phyloP scores from a whole-genome alignment of 2,888 invertebrate species.

The Ophion ellenae region DNA sequence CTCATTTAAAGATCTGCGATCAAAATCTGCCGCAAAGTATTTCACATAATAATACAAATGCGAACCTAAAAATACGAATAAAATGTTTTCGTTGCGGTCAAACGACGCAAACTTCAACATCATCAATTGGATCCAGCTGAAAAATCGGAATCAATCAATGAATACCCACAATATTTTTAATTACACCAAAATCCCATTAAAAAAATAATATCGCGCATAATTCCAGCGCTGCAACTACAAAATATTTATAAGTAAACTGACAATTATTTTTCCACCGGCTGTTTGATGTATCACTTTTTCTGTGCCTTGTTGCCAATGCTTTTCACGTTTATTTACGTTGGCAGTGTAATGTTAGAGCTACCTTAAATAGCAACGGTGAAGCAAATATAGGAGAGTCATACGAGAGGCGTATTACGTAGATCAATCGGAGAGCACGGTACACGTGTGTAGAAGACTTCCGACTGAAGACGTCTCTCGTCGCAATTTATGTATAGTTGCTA shows the following conservation, averaged over 20 bases:
- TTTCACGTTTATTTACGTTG: not conserved
- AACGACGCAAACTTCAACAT: no score
- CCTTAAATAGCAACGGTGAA: not conserved
- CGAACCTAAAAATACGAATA: no score
- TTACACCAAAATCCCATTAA: not conserved
- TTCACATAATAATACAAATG: no score
- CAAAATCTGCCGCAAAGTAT: not conserved
- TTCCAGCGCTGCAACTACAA: not conserved
- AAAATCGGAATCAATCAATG: no score
- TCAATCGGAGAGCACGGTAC: conserved; percentile 63
- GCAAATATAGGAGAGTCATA: conserved; percentile 13
- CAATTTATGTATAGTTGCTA: not conserved
- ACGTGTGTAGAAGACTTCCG: conserved; percentile 34
- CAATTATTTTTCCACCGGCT: no score
- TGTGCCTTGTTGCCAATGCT: not conserved
- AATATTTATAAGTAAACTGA: no score
- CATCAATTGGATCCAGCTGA: no score
- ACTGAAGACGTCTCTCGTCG: conserved; percentile 69
- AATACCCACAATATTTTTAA: no score
- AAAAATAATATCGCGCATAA: not conserved
- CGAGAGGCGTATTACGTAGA: conserved; percentile 68
- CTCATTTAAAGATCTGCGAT: not conserved
- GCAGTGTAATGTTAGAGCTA: not conserved
- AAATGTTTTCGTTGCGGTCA: no score
- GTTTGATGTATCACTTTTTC: no score